A percentile compares a stretch with the other conserved stretches of the same genome.
These are phyloP conservation scores for Palythoa grandis DNA, from an alignment of 92 coral and sea anemone genomes.

Conservation along the genomic window DNA sequence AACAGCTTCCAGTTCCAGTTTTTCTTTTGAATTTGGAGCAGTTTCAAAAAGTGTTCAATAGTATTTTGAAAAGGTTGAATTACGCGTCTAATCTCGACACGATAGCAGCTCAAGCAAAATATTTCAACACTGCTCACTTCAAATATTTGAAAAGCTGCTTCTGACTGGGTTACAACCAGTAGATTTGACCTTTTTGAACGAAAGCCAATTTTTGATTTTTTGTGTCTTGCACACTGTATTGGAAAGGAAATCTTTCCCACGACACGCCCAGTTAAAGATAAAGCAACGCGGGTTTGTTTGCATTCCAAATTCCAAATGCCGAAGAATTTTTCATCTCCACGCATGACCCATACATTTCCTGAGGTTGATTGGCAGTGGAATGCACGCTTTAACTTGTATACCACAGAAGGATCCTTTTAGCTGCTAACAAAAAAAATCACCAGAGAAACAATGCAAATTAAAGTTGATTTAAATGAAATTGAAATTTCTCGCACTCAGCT, in stretches of 20 bases:
- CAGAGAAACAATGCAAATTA: no score
- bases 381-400: neutral
- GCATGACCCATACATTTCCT: neutral
- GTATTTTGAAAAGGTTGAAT: neutral
- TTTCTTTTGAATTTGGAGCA: neutral
- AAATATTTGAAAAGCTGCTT: neutral
- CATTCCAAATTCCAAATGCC: constrained; percentile 17
- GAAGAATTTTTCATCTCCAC: neutral
- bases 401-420: neutral
- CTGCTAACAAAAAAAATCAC: neutral
- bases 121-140: neutral
- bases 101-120: neutral
- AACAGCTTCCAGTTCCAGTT: neutral
- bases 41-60: neutral
- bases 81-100: neutral
- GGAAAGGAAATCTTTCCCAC: constrained; percentile 14
- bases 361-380: neutral
- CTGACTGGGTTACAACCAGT: neutral
- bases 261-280: constrained; percentile 39
- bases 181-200: constrained; percentile 5
- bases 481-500: no score
- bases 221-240: neutral
- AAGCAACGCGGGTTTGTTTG: constrained; percentile 11
- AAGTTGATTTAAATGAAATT: no score
- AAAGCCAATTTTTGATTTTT: neutral